A percentile compares a stretch with the other conserved stretches of the same genome.
phyloP scores from a whole-genome alignment of 2,888 invertebrate genomes.

The Melanophora roralis region DNA sequence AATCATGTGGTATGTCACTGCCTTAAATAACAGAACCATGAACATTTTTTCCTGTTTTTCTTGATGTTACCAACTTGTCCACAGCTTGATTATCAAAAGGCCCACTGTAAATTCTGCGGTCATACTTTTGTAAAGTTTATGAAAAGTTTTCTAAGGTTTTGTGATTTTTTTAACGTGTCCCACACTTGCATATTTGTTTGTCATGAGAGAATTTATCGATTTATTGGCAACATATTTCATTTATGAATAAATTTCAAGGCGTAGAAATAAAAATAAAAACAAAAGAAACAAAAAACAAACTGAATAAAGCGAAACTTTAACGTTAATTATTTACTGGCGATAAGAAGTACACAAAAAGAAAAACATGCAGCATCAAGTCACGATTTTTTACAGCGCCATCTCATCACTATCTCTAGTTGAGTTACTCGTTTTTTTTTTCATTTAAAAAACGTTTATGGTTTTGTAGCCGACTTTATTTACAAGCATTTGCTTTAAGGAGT shows the following conservation, averaged over 20 bases:
- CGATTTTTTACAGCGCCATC: conserved; percentile 56
- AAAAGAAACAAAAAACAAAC: conserved; percentile 30
- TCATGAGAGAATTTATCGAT: conserved; percentile 53
- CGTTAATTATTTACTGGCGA: conserved; percentile 55
- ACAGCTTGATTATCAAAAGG: not conserved
- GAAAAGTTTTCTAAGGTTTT: not conserved
- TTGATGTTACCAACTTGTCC: not conserved
- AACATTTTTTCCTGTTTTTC: not conserved
- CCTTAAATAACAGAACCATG: no score
- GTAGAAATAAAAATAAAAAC: conserved; percentile 33
- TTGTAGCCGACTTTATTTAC: not conserved
- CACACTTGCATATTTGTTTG: conserved; percentile 10
- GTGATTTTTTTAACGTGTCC: not conserved
- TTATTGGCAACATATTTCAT: conserved; percentile 56
- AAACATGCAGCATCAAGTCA: conserved; percentile 60
- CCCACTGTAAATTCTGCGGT: not conserved
- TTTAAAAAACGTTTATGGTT: not conserved
- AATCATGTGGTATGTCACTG: no score
- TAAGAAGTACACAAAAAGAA: conserved; percentile 45
- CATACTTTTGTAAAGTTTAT: not conserved
- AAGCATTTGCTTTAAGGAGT: conserved; percentile 18
- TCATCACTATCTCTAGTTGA: conserved; percentile 42
- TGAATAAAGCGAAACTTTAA: conserved; percentile 30
- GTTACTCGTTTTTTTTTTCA: not conserved
- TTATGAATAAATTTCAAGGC: conserved; percentile 57